Percentiles rank a stretch among this genome's conserved stretches.
phyloP scores from a whole-genome alignment of 1,140 invertebrate species.

The Coptotermes formosanus region DNA sequence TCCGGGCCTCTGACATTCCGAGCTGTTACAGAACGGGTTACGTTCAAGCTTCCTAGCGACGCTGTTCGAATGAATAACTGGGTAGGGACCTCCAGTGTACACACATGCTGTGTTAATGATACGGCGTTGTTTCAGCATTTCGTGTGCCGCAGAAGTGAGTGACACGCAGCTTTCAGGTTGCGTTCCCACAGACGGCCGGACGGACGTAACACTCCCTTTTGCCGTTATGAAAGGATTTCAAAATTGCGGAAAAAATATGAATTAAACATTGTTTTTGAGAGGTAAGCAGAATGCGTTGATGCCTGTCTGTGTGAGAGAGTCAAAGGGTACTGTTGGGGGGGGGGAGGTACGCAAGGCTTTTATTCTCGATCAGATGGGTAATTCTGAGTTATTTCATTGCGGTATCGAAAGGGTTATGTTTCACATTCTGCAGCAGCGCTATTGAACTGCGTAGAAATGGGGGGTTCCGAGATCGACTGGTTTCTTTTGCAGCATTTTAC shows the following conservation, averaged over 20 bases:
- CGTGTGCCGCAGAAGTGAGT: too few species aligned
- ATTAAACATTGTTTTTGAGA: neutral
- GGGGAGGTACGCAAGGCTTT: neutral
- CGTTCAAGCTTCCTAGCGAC: neutral
- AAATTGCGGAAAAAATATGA: neutral
- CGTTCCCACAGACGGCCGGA: too few species aligned
- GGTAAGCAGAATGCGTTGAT: neutral
- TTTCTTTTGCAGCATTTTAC: neutral
- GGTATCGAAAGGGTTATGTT: constrained; percentile 1
- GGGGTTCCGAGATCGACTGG: neutral
- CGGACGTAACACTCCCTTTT: neutral
- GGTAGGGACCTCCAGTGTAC: neutral
- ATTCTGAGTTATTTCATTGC: neutral
- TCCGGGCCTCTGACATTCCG: neutral
- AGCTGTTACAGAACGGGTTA: neutral
- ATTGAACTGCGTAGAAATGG: neutral
- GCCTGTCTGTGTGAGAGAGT: neutral
- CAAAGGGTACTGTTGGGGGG: neutral
- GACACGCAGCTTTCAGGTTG: too few species aligned
- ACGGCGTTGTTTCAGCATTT: too few species aligned
- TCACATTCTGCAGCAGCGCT: neutral
- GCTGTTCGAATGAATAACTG: neutral
- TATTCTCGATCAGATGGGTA: neutral
- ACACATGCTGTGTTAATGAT: neutral
- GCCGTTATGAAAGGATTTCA: neutral